Evolutionary conservation across 2,888 invertebrate species (phyloP), one percentile per base, ranked within the genome.

Genomic region (Dichetophora obliterata): DNA sequence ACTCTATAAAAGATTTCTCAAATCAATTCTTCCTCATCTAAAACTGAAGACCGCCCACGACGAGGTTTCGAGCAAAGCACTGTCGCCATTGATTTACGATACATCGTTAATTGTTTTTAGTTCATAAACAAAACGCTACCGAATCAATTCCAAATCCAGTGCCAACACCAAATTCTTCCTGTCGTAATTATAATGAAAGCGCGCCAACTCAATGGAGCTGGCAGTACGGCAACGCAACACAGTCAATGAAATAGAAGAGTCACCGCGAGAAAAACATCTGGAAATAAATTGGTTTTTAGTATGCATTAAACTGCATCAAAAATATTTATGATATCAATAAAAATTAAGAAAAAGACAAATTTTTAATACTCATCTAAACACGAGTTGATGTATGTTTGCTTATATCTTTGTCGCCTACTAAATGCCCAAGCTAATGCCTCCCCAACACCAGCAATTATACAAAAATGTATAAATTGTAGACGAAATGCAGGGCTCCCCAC

Each of bases 291-390:
- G 16, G 11, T 11, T 31, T 1, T 50, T 11, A 14, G 37, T 27
- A 61, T 37, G 37, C 27, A 22, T 52, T 24, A 72, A 74, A 74
- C 72, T 74, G 66, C 74, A 74, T 24, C 74, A n/a, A 66, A 74
- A 37, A 43, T 11, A 66, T 74, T 74, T 74, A 74, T 74, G 74
- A 66, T 16, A 65, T 66, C 66, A 52, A 66, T 74, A 66, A 74
- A 74, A 71, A 43, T 52, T 74, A 34, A 74, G 22, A 57, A 74
- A 74, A 74, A 65, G 74, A 66, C 65, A 74, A 65, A 74, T 50
- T 65, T 65, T 74, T 52, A 8, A 59, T 59, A 3, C 19, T 24
- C 57, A 22, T 22, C 27, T 59, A 14, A 9, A 54, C n/a, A n/a
- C n/a, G n/a, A n/a, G n/a, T 27, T 14, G 24, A 24, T 22, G 57